A percentile compares a stretch with the other conserved stretches of the same genome.
Evolutionary conservation across 2,797 vertebrate genomes (phyloP).

Genomic region (Channa striata): DNA sequence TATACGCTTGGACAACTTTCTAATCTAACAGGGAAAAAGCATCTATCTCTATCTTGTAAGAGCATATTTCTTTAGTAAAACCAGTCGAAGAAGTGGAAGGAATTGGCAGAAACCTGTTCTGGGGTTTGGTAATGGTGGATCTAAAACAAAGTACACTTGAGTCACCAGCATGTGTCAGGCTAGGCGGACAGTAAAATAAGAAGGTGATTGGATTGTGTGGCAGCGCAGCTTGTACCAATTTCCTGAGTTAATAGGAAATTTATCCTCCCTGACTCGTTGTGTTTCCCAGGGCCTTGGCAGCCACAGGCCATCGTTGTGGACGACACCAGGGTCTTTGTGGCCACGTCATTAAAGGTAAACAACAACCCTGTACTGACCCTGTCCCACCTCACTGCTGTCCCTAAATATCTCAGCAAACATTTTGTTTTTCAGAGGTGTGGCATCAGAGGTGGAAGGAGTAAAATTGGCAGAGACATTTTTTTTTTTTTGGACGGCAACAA

Average conservation of each 20-base stretch:
- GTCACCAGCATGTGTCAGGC: constrained; percentile 38
- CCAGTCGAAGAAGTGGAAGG: constrained; percentile 10
- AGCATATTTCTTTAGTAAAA: constrained; percentile 8
- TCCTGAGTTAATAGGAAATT: constrained; percentile 79
- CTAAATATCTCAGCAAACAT: constrained; percentile 44
- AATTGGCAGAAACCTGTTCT: constrained; percentile 1
- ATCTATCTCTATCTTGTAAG: not conserved
- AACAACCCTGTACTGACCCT: constrained; percentile 9
- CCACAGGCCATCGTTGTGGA: not conserved
- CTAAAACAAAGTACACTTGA: constrained; percentile 47
- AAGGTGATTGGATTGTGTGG: constrained; percentile 75
- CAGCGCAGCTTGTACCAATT: constrained; percentile 80
- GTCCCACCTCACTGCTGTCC: not conserved
- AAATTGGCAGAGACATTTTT: constrained; percentile 16
- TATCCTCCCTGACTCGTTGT: constrained; percentile 57
- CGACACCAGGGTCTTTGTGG: not conserved
- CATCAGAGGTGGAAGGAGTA: not conserved
- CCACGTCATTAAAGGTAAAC: constrained; percentile 38
- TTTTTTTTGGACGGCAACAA: constrained; percentile 16
- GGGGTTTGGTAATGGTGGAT: constrained; percentile 41
- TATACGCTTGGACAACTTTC: not conserved
- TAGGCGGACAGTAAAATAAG: constrained; percentile 43
- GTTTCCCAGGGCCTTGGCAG: constrained; percentile 30
- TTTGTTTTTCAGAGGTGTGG: constrained; percentile 25
- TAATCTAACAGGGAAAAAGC: not conserved